Evolutionary conservation across 2,113 vertebrate genomes (phyloP), one percentile per base, ranked within the genome.

Genomic region (Furnarius figulus): DNA sequence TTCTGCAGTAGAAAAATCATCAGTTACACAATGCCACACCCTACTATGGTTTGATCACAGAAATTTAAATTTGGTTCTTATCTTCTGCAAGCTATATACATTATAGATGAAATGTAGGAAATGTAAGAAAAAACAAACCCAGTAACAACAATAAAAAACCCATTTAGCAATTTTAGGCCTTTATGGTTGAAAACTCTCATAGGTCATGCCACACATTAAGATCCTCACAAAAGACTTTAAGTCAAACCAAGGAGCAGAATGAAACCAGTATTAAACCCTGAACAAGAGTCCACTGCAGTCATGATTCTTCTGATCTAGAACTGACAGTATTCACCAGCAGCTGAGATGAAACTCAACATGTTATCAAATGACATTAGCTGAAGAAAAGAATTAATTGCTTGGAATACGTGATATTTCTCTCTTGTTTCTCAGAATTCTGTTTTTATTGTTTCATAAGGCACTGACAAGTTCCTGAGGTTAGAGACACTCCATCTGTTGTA

Each of bases 101-200:
- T 47, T 52, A 14, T 4, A 67, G 33, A 13, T 12, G 35, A 58
- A 71, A 67, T 12, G 12, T 17, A 66, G 33, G 21, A 84, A 89
- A 37, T 1, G 0, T 27, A 8, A 61, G 81, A 52, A 80, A 52
- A 2, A 2, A 4, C 47, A 65, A 19, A 35, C 6, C 8, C 10
- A n/a, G 2, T 7, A 81, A 20, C 4, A 74, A 40, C 6, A 58
- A 46, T 19, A 59, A 85, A 70, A 75, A 59, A 37, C 12, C 1
- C 13, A 80, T 65, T 33, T 0, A 15, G 17, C 4, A 90, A 33
- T 44, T 13, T 65, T 53, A 73, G 33, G 39, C 33, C 11, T 67
- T 44, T 8, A 20, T 2, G 16, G 3, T 22, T 78, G 27, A 89
- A 78, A 82, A 82, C 50, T 27, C 59, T 37, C 7, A 30, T 3